Evolutionary conservation across 2,797 vertebrate species (phyloP).

Genomic region (Tragelaphus eurycerus): DNA sequence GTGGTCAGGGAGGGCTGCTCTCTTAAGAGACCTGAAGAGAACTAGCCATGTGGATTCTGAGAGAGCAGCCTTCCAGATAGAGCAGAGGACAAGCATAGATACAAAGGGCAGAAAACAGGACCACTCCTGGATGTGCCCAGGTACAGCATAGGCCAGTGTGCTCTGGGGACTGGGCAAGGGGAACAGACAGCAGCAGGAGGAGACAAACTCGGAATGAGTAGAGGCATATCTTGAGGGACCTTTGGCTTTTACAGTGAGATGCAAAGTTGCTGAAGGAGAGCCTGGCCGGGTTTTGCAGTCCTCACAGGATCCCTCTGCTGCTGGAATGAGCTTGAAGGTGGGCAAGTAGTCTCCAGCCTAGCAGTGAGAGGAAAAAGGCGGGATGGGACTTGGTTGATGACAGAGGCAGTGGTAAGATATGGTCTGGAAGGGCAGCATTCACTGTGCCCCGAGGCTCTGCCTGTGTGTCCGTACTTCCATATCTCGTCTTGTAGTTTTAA

Average conservation of each 20-base stretch:
- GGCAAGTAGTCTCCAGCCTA: not conserved
- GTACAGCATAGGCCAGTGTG: not conserved
- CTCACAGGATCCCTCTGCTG: not conserved
- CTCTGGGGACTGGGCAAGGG: fast-evolving
- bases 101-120: not conserved
- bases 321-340: not conserved
- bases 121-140: too few relatives aligned
- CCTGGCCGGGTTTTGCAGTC: fast-evolving
- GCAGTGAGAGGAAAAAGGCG: fast-evolving
- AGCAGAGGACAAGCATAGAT: not conserved
- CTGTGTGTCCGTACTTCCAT: not conserved
- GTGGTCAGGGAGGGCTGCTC: not conserved
- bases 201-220: not conserved
- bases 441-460: fast-evolving
- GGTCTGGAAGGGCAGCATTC: not conserved
- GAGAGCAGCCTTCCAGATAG: not conserved
- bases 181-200: fast-evolving
- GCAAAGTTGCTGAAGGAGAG: not conserved
- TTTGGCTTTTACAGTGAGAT: not conserved
- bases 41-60: not conserved
- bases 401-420: fast-evolving
- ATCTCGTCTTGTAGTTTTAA: not conserved
- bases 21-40: not conserved
- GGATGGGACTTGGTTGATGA: fast-evolving
- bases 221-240: not conserved